A percentile compares a stretch with the other conserved stretches of the same genome.
These are phyloP conservation scores for Mustela lutreola DNA, from an alignment of 2,113 vertebrate species.

Conservation along the genomic window DNA sequence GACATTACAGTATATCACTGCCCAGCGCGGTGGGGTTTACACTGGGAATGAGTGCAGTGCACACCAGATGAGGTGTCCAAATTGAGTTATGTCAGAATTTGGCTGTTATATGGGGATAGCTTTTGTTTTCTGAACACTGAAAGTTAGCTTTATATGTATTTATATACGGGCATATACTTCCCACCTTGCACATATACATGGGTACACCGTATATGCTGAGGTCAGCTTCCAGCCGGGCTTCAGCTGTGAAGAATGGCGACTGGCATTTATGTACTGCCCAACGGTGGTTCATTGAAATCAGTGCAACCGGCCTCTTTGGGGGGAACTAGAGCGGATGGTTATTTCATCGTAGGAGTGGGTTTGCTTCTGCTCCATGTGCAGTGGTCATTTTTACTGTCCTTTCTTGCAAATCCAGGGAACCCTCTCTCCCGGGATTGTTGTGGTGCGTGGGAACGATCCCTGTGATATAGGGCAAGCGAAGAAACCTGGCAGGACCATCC, in stretches of 20 bases:
- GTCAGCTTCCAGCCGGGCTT: slow-evolving; percentile 67
- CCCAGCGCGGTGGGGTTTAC: slow-evolving; percentile 91
- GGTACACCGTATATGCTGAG: slow-evolving; percentile 65
- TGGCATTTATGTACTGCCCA: slow-evolving; percentile 63
- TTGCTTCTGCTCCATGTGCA: neutral
- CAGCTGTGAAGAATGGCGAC: slow-evolving; percentile 55
- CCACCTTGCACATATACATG: slow-evolving; percentile 82
- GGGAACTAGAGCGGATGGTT: neutral
- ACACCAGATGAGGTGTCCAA: slow-evolving; percentile 97
- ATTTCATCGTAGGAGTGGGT: neutral
- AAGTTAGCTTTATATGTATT: slow-evolving; percentile 92
- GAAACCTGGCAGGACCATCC: neutral
- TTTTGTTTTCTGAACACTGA: slow-evolving; percentile 91
- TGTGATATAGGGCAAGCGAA: neutral
- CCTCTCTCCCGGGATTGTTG: neutral
- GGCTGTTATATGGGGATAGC: slow-evolving; percentile 96
- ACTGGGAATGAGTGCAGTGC: slow-evolving; percentile 92
- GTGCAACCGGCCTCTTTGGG: neutral
- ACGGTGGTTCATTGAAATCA: slow-evolving; percentile 17
- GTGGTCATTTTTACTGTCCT: neutral
- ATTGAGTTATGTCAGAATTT: slow-evolving; percentile 98
- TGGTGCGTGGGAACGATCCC: neutral
- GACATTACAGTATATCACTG: slow-evolving; percentile 99
- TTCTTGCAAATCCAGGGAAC: neutral
- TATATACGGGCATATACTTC: slow-evolving; percentile 87